Evolutionary conservation across 2,797 vertebrate genomes (phyloP), one percentile per base, ranked within the genome.

Genomic region (Lutjanus campechanus): DNA sequence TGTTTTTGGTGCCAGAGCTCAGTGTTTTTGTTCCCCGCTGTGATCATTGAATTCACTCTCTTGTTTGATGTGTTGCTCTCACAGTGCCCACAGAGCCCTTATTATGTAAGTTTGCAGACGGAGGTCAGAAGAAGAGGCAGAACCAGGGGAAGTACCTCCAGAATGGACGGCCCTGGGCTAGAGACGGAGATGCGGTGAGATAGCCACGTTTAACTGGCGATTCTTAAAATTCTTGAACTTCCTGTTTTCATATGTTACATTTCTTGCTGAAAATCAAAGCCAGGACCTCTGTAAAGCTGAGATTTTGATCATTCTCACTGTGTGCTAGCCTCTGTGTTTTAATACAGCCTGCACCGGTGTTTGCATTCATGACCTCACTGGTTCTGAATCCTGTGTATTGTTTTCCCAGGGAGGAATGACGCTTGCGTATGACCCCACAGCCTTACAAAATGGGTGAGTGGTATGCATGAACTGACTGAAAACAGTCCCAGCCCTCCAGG

Each of bases 51-150:
- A 87, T 74, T 83, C 66, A 60, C 85, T 79, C 51, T 85, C 59
- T 58, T 73, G 69, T 92, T 87, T 91, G 77, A 88, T 93, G 79
- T 85, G 53, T 76, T 79, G 79, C 83, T 86, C 86, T 80, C 77
- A 76, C 83, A 99, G 98, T 96, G 77, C 97, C 97, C 76, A 95
- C 96, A 50, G 97, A 99, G 93, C 98, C 98, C 3, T 94, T 99
- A 93, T 95, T 99, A 93, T 99, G 97, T 91, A 99, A 98, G 92
- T 99, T 99, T 93, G 98, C 98, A 16, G 98, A 99, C 9, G 98
- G 98, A 3, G 97, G 98, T 17, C 98, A 98, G 91, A 99, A 99
- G 94, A 99, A 98, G 91, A 93, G 97, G 69, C 97, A 97, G 93
- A 97, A 96, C 91, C 98, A 97, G 92, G 96, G 97, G 78, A 99